phyloP scores from a whole-genome alignment of 64 coral and sea anemone genomes.

The Montipora cactus region DNA sequence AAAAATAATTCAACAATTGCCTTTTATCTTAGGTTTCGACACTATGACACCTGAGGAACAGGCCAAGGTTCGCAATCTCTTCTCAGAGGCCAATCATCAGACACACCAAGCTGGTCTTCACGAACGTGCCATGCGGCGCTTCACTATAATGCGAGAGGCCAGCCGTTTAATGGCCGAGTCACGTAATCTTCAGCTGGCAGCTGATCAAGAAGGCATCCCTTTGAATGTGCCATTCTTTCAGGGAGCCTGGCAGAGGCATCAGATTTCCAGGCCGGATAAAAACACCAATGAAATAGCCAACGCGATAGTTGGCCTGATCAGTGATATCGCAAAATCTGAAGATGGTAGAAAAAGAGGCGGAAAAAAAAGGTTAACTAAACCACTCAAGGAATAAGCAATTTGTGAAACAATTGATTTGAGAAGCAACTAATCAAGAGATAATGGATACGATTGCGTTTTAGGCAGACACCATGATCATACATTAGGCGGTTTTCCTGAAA shows the following conservation, averaged over 20 bases:
- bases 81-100: constrained; percentile 31
- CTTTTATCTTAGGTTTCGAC: constrained; percentile 12
- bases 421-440: background rate
- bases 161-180: constrained; percentile 3
- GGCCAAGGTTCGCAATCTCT: background rate
- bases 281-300: background rate
- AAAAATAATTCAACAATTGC: background rate
- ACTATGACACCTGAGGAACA: constrained; percentile 2
- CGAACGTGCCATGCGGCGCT: background rate
- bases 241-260: background rate
- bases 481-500: no score
- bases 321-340: constrained; percentile 10
- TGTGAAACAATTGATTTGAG: background rate
- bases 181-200: constrained; percentile 37
- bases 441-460: background rate
- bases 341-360: background rate
- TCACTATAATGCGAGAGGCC: constrained; percentile 19
- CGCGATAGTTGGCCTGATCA: constrained; percentile 22
- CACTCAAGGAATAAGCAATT: background rate
- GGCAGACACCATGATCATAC: background rate
- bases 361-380: background rate
- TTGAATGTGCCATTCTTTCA: constrained; percentile 5
- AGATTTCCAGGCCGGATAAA: background rate
- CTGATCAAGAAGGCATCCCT: constrained; percentile 14
- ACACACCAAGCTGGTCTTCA: background rate